A percentile compares a stretch with the other conserved stretches of the same genome.
These are phyloP conservation scores for Dione juno DNA, from an alignment of 2,888 invertebrate species.

Conservation along the genomic window DNA sequence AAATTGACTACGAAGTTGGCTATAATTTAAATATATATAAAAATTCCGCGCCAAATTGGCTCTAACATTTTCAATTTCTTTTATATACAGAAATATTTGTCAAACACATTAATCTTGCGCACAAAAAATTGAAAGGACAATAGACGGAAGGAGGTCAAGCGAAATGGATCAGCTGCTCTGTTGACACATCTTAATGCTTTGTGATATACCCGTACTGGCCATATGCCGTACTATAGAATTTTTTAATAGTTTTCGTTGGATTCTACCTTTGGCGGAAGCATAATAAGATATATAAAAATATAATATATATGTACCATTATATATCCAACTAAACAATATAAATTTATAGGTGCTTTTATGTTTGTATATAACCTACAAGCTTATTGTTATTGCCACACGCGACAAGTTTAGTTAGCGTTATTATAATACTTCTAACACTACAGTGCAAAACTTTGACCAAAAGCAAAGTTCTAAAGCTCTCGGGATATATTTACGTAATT, in stretches of 20 bases:
- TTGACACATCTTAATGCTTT: constrained; percentile 35
- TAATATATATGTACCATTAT: too few relatives aligned
- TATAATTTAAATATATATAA: too few relatives aligned
- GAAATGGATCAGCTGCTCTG: constrained; percentile 40
- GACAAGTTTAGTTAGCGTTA: constrained; percentile 4
- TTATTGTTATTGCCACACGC: constrained; percentile 5
- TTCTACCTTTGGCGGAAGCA: not conserved
- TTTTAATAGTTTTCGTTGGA: not conserved
- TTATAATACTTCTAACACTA: constrained; percentile 10
- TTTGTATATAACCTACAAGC: not conserved
- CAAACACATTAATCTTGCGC: constrained; percentile 35
- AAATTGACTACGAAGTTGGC: too few relatives aligned
- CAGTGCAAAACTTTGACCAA: not conserved
- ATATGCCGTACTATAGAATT: not conserved
- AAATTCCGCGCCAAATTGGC: not conserved
- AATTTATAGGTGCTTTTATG: not conserved
- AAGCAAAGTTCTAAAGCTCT: not conserved
- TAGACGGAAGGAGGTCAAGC: constrained; percentile 33
- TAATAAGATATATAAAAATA: too few relatives aligned
- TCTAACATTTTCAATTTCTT: constrained; percentile 1
- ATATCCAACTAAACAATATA: too few relatives aligned
- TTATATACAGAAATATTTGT: constrained; percentile 30
- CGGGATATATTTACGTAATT: constrained; percentile 1
- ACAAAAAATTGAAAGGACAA: constrained; percentile 36
- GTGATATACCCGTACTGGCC: constrained; percentile 25